Evolutionary conservation across 2,113 vertebrate species (phyloP).

Genomic region (Pelobates fuscus): DNA sequence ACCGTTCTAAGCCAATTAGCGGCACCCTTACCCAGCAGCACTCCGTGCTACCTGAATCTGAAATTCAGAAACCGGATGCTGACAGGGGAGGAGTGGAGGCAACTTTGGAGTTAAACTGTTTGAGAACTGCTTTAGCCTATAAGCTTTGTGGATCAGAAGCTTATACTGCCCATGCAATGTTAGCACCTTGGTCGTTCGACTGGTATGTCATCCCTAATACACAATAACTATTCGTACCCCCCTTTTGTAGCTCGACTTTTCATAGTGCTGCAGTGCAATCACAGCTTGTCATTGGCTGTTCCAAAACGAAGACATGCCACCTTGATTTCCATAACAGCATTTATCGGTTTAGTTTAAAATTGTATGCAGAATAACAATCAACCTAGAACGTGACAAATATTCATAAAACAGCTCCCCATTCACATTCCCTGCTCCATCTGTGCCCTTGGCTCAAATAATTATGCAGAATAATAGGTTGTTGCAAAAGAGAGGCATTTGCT

Average conservation of each 20-base stretch:
- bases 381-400: constrained; percentile 44
- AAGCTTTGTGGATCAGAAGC: no score
- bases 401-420: constrained; percentile 44
- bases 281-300: constrained; percentile 25
- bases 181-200: no score
- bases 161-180: no score
- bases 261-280: not conserved
- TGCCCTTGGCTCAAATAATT: constrained; percentile 50
- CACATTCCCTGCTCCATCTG: constrained; percentile 45
- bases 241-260: not conserved
- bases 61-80: no score
- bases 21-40: no score
- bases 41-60: no score
- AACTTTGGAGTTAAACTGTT: no score
- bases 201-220: no score
- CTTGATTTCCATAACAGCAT: constrained; percentile 46
- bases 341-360: constrained; percentile 44
- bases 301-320: constrained; percentile 24
- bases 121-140: no score
- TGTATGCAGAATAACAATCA: constrained; percentile 49
- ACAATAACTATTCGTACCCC: no score
- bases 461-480: constrained; percentile 48
- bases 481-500: constrained; percentile 44
- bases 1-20: no score
- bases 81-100: no score